Evolutionary conservation across 2,797 vertebrate genomes (phyloP).

Genomic region (Cryptoblepharus egeriae): DNA sequence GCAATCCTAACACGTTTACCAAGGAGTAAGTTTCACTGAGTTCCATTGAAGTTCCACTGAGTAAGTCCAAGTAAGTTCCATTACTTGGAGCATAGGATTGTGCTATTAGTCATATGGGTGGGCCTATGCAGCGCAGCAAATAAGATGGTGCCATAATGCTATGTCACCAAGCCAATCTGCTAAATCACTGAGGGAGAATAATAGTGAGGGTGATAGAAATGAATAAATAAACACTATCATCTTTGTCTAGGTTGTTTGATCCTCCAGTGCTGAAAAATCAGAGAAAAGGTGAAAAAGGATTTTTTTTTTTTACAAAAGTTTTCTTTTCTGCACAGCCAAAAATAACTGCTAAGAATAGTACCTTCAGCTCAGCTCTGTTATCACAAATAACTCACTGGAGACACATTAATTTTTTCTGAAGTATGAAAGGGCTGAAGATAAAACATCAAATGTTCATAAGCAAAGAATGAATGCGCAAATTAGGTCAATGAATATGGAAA

Average conservation of each 20-base stretch:
- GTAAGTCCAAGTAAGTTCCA: too few relatives aligned
- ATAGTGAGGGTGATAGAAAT: neutral
- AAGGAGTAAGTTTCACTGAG: too few relatives aligned
- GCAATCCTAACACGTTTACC: neutral
- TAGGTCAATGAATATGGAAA: slow-evolving; percentile 4
- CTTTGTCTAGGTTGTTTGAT: too few relatives aligned
- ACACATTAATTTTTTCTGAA: neutral
- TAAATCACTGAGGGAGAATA: neutral
- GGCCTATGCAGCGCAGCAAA: neutral
- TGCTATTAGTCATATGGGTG: neutral
- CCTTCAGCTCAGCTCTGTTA: neutral
- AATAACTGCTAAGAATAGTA: too few relatives aligned
- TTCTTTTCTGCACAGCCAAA: too few relatives aligned
- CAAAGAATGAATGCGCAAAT: slow-evolving; percentile 14
- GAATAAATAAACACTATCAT: neutral
- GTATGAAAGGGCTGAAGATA: neutral
- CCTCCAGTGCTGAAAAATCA: too few relatives aligned
- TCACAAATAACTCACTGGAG: neutral
- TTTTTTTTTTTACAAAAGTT: too few relatives aligned
- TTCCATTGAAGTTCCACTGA: too few relatives aligned
- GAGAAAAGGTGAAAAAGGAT: too few relatives aligned
- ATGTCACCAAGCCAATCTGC: neutral
- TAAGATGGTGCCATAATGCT: neutral
- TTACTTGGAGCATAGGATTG: too few relatives aligned
- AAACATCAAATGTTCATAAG: slow-evolving; percentile 7